These are phyloP conservation scores for Rhabdomys pumilio DNA, from an alignment of 2,797 vertebrate genomes.

Conservation along the genomic window DNA sequence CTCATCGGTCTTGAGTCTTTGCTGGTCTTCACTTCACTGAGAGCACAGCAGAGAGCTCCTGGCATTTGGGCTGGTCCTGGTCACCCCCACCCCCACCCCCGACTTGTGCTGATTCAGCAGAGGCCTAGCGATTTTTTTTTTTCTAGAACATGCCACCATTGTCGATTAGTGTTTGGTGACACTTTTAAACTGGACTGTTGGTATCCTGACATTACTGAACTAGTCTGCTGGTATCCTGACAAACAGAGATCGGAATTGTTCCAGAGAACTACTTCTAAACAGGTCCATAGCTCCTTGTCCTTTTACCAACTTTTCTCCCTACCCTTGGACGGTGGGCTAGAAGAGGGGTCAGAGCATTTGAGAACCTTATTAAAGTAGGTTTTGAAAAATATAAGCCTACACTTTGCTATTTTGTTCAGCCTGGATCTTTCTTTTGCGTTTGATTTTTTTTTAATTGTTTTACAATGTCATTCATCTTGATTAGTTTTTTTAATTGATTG, in stretches of 20 bases:
- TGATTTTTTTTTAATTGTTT: not conserved
- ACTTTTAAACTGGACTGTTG: not conserved
- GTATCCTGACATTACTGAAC: not conserved
- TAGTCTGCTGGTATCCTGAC: not conserved
- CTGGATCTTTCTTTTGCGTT: not conserved
- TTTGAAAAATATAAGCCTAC: not conserved
- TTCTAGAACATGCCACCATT: not conserved
- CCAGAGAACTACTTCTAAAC: not conserved
- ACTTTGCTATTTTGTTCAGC: not conserved
- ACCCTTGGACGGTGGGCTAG: not conserved
- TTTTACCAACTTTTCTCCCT: not conserved
- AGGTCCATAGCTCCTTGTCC: not conserved
- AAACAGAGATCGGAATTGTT: not conserved
- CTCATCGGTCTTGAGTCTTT: not conserved
- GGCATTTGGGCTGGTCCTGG: not conserved
- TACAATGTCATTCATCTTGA: not conserved
- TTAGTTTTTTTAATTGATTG: not conserved
- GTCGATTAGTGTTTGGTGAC: not conserved
- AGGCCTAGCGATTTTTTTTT: not conserved
- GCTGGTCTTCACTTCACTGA: not conserved
- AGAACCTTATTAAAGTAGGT: not conserved
- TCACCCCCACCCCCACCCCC: rapidly evolving
- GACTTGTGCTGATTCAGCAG: not conserved
- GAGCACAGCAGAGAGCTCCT: not conserved
- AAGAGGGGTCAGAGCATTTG: not conserved